Evolutionary conservation across 2,113 vertebrate species (phyloP).

Genomic region (Clarias gariepinus): DNA sequence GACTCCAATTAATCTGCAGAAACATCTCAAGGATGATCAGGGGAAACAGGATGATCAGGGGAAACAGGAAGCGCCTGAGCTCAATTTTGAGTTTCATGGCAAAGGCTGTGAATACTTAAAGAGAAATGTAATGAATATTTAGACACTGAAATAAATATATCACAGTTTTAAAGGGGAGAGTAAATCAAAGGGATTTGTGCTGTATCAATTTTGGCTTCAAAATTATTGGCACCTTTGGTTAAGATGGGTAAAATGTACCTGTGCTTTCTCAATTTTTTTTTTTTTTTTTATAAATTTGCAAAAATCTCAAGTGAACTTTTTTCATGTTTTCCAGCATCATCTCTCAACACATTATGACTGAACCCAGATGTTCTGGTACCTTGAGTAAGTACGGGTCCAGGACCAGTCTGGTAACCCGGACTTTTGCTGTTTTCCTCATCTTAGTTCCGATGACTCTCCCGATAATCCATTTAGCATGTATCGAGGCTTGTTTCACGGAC

Average conservation of each 20-base stretch:
- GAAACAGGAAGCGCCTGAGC: too few relatives aligned
- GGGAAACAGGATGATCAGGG: too few relatives aligned
- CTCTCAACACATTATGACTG: not conserved
- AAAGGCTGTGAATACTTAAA: not conserved
- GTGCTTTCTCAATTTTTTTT: too few relatives aligned
- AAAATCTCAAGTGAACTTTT: too few relatives aligned
- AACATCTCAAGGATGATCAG: too few relatives aligned
- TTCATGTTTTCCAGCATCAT: not conserved
- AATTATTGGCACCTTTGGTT: not conserved
- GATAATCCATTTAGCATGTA: conserved; percentile 93
- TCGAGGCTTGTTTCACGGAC: conserved; percentile 79
- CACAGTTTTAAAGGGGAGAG: not conserved
- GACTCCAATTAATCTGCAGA: too few relatives aligned
- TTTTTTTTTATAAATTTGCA: too few relatives aligned
- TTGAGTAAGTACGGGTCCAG: conserved; percentile 91
- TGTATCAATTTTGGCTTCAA: not conserved
- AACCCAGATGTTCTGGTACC: conserved; percentile 69
- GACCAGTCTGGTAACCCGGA: conserved; percentile 90
- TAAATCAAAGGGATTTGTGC: not conserved
- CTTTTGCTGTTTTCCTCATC: conserved; percentile 95
- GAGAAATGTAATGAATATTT: not conserved
- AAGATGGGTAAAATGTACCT: not conserved
- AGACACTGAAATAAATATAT: not conserved
- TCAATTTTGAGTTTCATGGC: too few relatives aligned
- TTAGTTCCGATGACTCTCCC: conserved; percentile 95